Percentiles rank a stretch among this genome's conserved stretches.
Evolutionary conservation across 1,140 invertebrate species (phyloP).

Genomic region (Ruditapes philippinarum): DNA sequence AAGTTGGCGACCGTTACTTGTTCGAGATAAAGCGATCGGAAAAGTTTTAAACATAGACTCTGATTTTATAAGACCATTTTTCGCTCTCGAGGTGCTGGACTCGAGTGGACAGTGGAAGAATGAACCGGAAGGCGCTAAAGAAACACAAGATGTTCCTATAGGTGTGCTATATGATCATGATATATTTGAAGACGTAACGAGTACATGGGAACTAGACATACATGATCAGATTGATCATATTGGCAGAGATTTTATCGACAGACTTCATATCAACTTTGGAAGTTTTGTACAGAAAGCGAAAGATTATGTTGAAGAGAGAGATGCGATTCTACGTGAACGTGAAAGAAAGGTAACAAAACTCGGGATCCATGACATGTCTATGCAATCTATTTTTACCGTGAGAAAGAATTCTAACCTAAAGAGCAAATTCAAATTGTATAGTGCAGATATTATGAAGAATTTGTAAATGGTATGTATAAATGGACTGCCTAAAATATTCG

Average conservation of each 20-base stretch:
- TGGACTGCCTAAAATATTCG: too few relatives aligned
- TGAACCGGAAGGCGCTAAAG: slow-evolving; percentile 71
- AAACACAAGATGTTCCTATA: slow-evolving; percentile 66
- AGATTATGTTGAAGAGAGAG: slow-evolving; percentile 81
- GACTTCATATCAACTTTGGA: slow-evolving; percentile 82
- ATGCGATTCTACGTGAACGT: slow-evolving; percentile 77
- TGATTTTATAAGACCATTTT: slow-evolving; percentile 81
- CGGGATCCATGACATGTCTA: too few relatives aligned
- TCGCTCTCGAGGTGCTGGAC: slow-evolving; percentile 79
- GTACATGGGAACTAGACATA: slow-evolving; percentile 83
- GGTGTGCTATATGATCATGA: slow-evolving; percentile 80
- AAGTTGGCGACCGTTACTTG: slow-evolving; percentile 79
- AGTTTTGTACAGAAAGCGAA: slow-evolving; percentile 82
- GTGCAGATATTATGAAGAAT: too few relatives aligned
- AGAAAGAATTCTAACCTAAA: too few relatives aligned
- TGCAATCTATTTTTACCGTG: too few relatives aligned
- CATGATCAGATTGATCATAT: slow-evolving; percentile 85
- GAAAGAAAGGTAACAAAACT: slow-evolving; percentile 77
- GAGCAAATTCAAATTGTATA: too few relatives aligned
- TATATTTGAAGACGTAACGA: slow-evolving; percentile 84
- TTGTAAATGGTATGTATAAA: too few relatives aligned
- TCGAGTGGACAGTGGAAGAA: slow-evolving; percentile 73
- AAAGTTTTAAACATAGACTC: slow-evolving; percentile 82
- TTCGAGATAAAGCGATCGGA: slow-evolving; percentile 81
- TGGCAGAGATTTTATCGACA: slow-evolving; percentile 81